Base-by-base conservation (phyloP, 1,140 invertebrate species). In the Stenopsyche tienmushanensis region DNA sequence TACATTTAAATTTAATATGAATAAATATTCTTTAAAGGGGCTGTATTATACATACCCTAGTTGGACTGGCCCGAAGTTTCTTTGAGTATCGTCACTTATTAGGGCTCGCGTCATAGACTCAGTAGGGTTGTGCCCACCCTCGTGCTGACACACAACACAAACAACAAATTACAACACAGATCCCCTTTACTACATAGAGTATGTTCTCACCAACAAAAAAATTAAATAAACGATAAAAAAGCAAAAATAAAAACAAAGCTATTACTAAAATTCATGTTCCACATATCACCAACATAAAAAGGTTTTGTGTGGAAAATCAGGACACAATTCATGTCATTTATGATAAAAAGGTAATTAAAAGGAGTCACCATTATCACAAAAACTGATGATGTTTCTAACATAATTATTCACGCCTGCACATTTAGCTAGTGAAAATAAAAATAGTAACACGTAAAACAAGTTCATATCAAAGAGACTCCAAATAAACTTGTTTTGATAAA, bases 21-120 rank as follows among this genome's bases (percentile, higher is more conserved):
- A 34, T 29, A 25, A 49, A 54, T 54, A 1, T 21, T 54, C 2
- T 44, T 54, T 34, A 17, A 20, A 34, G 29, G 5, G 29, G 13
- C 13, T 34, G 5, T 13, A 34, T 34, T 13, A 77, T 90, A 92
- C 90, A 84, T 93, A 94, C 91, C 92, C 92, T 80, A 94, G 85
- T 82, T 94, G 91, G 76, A 93, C 90, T 80, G 91, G 60, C 81
- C 90, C 91, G 80, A 89, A 85, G 84, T 90, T 90, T 82, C 86
- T 87, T 80, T 90, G 89, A 81, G 88, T 87, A 83, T 93, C 90
- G 80, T 93, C 91, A 81, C 88, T 91, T 82, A 93, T 92, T 81
- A 93, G 86, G 80, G 91, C 90, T 77, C 90, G 87, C 79, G 90
- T 93, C 90, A 93, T 93, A 81, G 90, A 92, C 82, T 93, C 91